Conservation (phyloP, 2,797 vertebrate genomes). For the Paratrypauchen microcephalus region DNA sequence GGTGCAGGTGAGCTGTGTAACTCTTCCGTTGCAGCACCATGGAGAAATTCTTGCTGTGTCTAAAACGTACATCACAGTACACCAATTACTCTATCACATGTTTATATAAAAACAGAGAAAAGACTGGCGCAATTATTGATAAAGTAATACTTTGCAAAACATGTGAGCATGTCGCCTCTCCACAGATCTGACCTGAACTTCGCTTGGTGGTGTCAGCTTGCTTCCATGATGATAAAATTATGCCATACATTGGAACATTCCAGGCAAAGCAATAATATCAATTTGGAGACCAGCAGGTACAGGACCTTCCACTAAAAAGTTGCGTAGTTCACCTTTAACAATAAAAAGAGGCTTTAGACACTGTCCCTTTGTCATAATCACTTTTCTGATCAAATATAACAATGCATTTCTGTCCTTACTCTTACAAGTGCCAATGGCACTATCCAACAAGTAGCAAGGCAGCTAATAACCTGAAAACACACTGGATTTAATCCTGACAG, state of each 20-base stretch:
- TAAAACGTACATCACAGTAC: not conserved
- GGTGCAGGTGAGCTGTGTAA: not conserved
- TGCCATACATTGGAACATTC: not conserved
- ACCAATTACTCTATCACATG: not conserved
- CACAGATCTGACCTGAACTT: not conserved
- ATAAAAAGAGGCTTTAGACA: not conserved
- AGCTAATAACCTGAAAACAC: not conserved
- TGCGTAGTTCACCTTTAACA: not conserved
- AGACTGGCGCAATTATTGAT: not conserved
- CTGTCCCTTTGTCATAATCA: not conserved
- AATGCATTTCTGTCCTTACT: not conserved
- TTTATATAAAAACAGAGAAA: not conserved
- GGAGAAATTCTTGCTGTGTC: not conserved
- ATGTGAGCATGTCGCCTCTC: not conserved
- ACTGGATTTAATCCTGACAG: not conserved
- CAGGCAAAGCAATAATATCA: not conserved
- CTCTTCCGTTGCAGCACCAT: not conserved
- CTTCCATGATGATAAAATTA: not conserved
- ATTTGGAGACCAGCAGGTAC: not conserved
- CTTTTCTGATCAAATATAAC: not conserved
- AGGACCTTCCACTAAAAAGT: not conserved
- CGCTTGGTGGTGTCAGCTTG: not conserved
- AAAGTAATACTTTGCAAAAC: not conserved
- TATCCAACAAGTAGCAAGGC: not conserved
- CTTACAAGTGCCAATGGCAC: not conserved